Evolutionary conservation across 2,113 vertebrate species (phyloP), one percentile per base, ranked within the genome.

Genomic region (Hypocryptadius cinnamomeus): DNA sequence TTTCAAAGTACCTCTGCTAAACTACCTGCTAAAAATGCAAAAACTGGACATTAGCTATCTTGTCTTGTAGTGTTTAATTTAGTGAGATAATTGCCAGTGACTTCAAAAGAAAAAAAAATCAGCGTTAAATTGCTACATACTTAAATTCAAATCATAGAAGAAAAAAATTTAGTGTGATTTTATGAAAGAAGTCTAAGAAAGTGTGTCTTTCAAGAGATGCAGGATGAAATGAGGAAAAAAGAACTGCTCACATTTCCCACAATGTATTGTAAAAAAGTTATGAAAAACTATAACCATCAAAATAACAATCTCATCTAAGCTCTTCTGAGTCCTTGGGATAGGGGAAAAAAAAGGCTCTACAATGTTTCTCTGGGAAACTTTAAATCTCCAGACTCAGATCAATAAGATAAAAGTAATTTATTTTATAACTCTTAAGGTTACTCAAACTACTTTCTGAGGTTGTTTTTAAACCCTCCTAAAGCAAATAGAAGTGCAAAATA

Each of bases 301-400:
- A 82, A 42, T 22, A 85, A 51, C 5, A 28, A 22, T 28, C 10
- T 69, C 31, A 31, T 8, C 11, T n/a, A n/a, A 30, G 15, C 2
- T 7, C 33, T 9, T 9, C 23, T 10, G 10, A 1, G 6, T 23
- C 20, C 47, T 78, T 6, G 6, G 4, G 1, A 8, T 7, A 11
- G 6, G 13, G 3, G 15, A 45, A 44, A 18, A 35, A n/a, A 71
- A 53, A 28, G 9, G 10, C 9, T 33, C 10, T 4, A 4, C 35
- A 19, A 4, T 31, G 25, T n/a, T 80, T 13, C 24, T 16, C 24
- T 60, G 10, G 79, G 21, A 50, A 74, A 31, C n/a, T n/a, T 13
- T 76, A 10, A 31, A 27, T 42, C 11, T 72, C 23, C 23, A 59
- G 19, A 10, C 8, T 69, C 21, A 13, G n/a, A 22, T 14, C 42